Evolutionary conservation across 92 coral and sea anemone species (phyloP).

Genomic region (Porites divaricata): DNA sequence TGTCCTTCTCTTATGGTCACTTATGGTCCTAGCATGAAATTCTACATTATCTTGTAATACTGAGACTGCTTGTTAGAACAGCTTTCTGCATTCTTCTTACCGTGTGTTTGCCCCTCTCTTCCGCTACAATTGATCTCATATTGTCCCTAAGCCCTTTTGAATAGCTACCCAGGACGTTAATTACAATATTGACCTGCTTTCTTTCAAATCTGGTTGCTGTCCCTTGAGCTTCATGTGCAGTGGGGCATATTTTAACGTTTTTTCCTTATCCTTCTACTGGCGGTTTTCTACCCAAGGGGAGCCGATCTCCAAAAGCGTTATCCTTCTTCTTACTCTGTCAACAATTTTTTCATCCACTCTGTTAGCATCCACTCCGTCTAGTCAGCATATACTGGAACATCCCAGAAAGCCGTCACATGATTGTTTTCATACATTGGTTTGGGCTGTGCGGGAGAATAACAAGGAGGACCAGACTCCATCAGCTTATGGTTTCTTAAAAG

Average conservation of each 20-base stretch:
- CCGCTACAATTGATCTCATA: constrained; percentile 3
- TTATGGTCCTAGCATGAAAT: not conserved
- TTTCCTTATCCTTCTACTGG: constrained; percentile 29
- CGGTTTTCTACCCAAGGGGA: constrained; percentile 18
- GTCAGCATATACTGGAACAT: constrained; percentile 43
- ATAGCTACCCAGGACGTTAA: constrained; percentile 28
- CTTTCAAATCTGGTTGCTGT: constrained; percentile 26
- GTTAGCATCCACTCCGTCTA: constrained; percentile 39
- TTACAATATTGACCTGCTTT: constrained; percentile 23
- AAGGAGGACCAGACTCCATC: not conserved
- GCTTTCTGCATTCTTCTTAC: constrained; percentile 2
- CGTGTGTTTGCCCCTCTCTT: not conserved
- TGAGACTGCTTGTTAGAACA: not conserved
- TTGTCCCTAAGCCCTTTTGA: constrained; percentile 1
- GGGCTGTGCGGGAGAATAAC: not conserved
- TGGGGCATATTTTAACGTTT: constrained; percentile 40
- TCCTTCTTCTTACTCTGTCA: not conserved
- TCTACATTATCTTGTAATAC: constrained; percentile 15
- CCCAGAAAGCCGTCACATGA: constrained; percentile 23
- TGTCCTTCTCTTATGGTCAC: too few species aligned
- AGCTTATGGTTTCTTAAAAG: not conserved
- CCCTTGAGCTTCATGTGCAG: constrained; percentile 29
- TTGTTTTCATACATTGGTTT: constrained; percentile 3
- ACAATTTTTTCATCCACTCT: not conserved
- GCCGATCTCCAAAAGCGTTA: constrained; percentile 18